These are phyloP conservation scores for Cephus rjabovi DNA, from an alignment of 2,888 invertebrate genomes.

Conservation along the genomic window DNA sequence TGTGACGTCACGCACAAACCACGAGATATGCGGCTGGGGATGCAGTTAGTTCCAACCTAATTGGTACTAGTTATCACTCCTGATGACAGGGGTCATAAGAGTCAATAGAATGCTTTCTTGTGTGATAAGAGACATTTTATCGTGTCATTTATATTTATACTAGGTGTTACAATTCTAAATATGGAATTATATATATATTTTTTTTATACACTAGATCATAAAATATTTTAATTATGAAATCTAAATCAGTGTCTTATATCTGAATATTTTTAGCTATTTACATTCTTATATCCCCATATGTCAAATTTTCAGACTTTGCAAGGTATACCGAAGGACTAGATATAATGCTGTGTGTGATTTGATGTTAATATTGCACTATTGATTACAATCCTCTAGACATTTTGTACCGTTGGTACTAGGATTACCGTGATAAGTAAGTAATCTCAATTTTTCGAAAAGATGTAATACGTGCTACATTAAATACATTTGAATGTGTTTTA, in stretches of 20 bases:
- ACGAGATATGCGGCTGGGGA: constrained; percentile 49
- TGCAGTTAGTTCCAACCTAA: constrained; percentile 47
- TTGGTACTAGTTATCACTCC: constrained; percentile 24
- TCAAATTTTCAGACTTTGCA: background rate
- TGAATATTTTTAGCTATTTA: background rate
- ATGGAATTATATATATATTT: background rate
- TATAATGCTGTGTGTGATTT: background rate
- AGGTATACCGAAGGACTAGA: background rate
- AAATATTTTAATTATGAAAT: background rate
- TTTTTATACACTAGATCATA: background rate
- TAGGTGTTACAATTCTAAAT: background rate
- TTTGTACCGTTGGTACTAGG: background rate
- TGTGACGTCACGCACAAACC: constrained; percentile 26
- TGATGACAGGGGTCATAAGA: background rate
- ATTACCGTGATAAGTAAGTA: background rate
- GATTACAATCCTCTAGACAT: background rate
- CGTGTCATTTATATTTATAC: background rate
- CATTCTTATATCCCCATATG: background rate
- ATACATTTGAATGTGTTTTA: background rate
- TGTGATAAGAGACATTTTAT: background rate
- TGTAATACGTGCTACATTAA: background rate
- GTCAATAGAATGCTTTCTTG: background rate
- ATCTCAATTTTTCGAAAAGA: background rate
- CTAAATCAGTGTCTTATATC: background rate
- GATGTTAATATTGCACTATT: background rate